phyloP scores from a whole-genome alignment of 2,113 vertebrate genomes.

The Etheostoma spectabile region DNA sequence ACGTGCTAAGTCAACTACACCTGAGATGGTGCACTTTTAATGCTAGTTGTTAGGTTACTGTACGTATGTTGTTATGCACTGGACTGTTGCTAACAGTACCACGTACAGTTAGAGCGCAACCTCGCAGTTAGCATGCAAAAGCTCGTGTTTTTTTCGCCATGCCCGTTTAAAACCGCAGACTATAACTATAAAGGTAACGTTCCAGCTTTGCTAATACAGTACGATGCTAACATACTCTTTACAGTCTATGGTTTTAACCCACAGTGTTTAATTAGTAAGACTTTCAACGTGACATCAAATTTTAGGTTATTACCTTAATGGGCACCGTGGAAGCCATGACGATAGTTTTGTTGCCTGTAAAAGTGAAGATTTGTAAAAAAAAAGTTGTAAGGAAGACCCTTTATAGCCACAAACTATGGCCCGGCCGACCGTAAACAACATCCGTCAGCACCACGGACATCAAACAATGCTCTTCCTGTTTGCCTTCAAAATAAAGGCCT shows the following conservation, averaged over 20 bases:
- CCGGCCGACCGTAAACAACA: no score
- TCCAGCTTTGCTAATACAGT: neutral
- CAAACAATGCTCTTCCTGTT: conserved; percentile 37
- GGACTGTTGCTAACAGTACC: rapidly evolving
- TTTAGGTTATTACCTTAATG: conserved; percentile 66
- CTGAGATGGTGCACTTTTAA: neutral
- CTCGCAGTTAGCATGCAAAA: neutral
- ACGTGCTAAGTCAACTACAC: conserved; percentile 1
- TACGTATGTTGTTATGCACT: no score
- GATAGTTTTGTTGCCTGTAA: neutral
- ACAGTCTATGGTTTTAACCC: no score
- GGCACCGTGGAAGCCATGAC: conserved; percentile 60
- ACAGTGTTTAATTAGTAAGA: no score
- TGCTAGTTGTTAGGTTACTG: neutral
- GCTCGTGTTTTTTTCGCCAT: neutral
- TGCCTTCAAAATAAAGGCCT: conserved; percentile 54
- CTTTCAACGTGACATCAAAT: neutral
- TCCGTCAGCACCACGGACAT: neutral
- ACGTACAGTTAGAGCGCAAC: neutral
- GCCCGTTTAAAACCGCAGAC: no score
- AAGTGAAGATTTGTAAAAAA: neutral
- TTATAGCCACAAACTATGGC: neutral
- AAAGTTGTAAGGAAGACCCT: neutral
- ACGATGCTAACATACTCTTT: conserved; percentile 6
- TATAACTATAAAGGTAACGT: neutral